Percentiles rank a stretch among this genome's conserved stretches.
phyloP scores from a whole-genome alignment of 1,140 invertebrate species.

The Drosophila takahashii region DNA sequence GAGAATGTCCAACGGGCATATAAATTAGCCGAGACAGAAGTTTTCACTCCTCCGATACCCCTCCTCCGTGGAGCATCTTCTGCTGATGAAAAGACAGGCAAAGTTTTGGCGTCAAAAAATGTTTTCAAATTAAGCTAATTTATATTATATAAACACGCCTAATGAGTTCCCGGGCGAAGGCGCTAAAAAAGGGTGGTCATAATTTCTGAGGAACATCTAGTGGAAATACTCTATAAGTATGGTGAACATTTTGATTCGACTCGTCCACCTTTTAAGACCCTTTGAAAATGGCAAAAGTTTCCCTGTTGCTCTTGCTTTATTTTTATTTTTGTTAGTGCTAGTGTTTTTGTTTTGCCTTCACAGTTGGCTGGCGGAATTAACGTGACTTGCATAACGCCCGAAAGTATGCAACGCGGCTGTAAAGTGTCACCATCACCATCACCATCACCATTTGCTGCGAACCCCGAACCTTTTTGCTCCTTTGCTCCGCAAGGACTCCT shows the following conservation, averaged over 20 bases:
- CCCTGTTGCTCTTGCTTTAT: conserved; percentile 11
- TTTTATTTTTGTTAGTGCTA: conserved; percentile 18
- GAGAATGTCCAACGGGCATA: conserved; percentile 80
- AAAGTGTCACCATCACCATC: conserved; percentile 76
- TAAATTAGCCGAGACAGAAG: conserved; percentile 74
- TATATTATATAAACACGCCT: conserved; percentile 82
- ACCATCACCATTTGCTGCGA: conserved; percentile 40
- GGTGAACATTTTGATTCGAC: conserved; percentile 59
- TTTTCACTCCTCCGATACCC: conserved; percentile 1
- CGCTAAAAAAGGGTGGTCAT: conserved; percentile 12
- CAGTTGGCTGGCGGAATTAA: conserved; percentile 76
- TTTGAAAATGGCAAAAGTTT: conserved; percentile 70
- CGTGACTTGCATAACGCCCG: conserved; percentile 78
- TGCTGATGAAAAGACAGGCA: conserved; percentile 52
- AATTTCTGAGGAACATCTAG: conserved; percentile 29
- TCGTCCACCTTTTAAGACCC: conserved; percentile 63
- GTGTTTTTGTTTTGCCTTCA: conserved; percentile 61
- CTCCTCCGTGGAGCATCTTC: not conserved
- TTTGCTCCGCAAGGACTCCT: conserved; percentile 32
- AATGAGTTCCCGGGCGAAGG: conserved; percentile 56
- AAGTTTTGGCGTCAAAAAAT: conserved; percentile 81
- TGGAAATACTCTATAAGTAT: conserved; percentile 7
- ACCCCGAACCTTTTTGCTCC: conserved; percentile 59
- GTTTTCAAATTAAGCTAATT: conserved; percentile 83
- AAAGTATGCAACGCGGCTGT: conserved; percentile 75